Evolutionary conservation across 1,140 invertebrate genomes (phyloP), one percentile per base, ranked within the genome.

Genomic region (Trichonephila clavipes): DNA sequence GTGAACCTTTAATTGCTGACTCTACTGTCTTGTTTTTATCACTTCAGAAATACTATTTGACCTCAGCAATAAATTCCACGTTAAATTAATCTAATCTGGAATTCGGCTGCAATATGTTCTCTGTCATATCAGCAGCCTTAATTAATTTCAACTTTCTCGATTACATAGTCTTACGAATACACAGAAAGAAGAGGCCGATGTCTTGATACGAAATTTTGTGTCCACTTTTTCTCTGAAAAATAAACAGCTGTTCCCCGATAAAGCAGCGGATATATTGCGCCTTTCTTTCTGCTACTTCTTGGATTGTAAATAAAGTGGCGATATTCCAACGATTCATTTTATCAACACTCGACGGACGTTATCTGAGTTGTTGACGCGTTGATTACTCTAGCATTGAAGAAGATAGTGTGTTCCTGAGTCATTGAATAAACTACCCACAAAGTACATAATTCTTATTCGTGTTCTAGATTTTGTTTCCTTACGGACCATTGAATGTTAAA

Each of bases 281-380:
- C 28, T 34, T 77, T 34, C 18, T 40, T 40, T 77, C 16, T 77
- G 28, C 72, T 18, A 34, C 34, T 28, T 34, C 72, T 51, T 51
- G 51, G 72, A 77, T 77, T 77, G 72, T 77, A 77, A 77, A 77
- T 77, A 77, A 77, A 77, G 34, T 77, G 72, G 72, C 28, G 72
- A 77, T 77, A 77, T 19, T 77, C 72, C 28, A 40, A 28, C 28
- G 34, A 77, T 77, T 77, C 72, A 77, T 34, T 77, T 77, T 77
- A 77, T 77, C 72, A 77, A 77, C 72, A 77, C 72, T 77, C 72
- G 16, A 77, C 72, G 28, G 12, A 34, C 34, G 72, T 40, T 77
- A 77, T 77, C 72, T 34, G 72, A 77, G 28, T 77, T 77, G 72
- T 77, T 77, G 72, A 77, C 72, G 72, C 72, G 72, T 34, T 77